These are phyloP conservation scores for Yponomeuta cagnagella DNA, from an alignment of 2,888 invertebrate species.

Conservation along the genomic window DNA sequence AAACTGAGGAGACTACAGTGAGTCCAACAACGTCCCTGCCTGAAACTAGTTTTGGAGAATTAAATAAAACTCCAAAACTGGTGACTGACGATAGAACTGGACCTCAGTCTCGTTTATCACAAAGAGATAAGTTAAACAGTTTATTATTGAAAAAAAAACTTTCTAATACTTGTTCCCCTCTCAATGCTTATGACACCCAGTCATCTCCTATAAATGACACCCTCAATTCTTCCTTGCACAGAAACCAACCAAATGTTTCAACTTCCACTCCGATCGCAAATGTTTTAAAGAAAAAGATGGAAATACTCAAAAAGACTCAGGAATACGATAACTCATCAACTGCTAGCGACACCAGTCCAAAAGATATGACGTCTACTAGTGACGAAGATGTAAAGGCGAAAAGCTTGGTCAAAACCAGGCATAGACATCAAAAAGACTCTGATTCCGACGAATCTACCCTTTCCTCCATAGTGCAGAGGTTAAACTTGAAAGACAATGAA, in stretches of 20 bases:
- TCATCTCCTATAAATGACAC: not conserved
- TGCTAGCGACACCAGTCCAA: not conserved
- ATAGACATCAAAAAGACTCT: not conserved
- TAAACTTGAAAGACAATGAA: slow-evolving; percentile 10
- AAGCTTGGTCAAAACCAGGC: not conserved
- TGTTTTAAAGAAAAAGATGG: slow-evolving; percentile 1
- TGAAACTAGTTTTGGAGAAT: too few relatives aligned
- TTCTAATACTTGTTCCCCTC: too few relatives aligned
- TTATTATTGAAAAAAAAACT: not conserved
- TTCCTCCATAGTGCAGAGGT: slow-evolving; percentile 9
- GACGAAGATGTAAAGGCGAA: not conserved
- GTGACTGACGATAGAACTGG: not conserved
- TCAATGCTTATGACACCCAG: not conserved
- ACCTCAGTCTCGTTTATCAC: not conserved
- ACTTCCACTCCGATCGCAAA: not conserved
- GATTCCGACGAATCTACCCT: slow-evolving; percentile 26
- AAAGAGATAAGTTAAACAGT: not conserved
- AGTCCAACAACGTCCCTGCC: too few relatives aligned
- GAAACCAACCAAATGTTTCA: not conserved
- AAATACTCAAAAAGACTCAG: not conserved
- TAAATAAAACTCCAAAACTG: not conserved
- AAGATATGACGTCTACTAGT: slow-evolving; percentile 1
- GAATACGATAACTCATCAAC: slow-evolving; percentile 1
- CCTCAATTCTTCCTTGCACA: not conserved
- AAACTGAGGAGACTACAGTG: too few relatives aligned